Percentiles rank a stretch among this genome's conserved stretches.
Evolutionary conservation across 2,113 vertebrate species (phyloP).

Genomic region (Myiagra hebetior): DNA sequence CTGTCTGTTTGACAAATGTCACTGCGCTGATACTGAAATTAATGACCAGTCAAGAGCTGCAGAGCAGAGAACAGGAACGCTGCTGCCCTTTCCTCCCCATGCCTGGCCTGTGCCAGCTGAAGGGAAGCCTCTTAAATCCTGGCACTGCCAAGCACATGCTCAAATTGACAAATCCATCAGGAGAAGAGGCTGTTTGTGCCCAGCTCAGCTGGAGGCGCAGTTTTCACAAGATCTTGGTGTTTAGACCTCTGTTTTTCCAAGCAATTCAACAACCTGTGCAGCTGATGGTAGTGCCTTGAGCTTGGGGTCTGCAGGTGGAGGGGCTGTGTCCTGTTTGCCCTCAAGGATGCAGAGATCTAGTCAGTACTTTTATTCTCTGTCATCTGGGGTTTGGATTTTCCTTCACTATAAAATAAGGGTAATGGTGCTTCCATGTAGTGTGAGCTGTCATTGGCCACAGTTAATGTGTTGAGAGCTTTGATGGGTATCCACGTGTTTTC

Average conservation of each 20-base stretch:
- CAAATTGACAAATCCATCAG: neutral
- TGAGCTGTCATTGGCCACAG: neutral
- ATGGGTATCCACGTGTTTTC: neutral
- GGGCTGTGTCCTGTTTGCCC: neutral
- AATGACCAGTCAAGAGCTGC: constrained; percentile 20
- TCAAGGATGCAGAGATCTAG: neutral
- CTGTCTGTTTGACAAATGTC: constrained; percentile 53
- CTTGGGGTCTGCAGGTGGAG: neutral
- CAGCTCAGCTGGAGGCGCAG: neutral
- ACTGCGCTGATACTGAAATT: neutral
- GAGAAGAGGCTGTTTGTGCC: neutral
- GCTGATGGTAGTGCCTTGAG: neutral
- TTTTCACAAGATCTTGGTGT: neutral
- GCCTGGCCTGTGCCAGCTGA: neutral
- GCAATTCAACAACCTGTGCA: neutral
- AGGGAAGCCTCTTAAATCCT: neutral
- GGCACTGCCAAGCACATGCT: neutral
- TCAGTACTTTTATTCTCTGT: neutral
- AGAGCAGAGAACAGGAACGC: neutral
- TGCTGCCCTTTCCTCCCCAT: neutral
- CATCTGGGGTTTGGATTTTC: neutral
- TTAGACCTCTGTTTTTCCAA: neutral
- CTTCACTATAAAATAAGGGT: neutral
- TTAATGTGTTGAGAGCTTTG: neutral
- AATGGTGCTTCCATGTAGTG: neutral